phyloP scores from a whole-genome alignment of 2,888 invertebrate genomes.

The Callosobruchus maculatus region DNA sequence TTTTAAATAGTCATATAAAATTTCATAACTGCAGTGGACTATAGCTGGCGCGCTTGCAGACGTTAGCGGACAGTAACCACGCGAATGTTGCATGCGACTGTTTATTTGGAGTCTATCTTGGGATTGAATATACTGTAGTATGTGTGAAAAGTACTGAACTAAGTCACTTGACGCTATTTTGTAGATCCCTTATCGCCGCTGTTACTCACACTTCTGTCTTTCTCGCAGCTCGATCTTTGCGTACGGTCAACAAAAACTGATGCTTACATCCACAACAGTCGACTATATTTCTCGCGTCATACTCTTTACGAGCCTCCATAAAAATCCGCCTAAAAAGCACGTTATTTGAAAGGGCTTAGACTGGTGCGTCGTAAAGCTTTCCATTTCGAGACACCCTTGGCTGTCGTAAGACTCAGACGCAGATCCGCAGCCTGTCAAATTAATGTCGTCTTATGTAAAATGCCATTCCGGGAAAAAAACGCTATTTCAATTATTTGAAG shows the following conservation, averaged over 20 bases:
- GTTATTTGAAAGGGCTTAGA: background rate
- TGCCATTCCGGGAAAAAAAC: background rate
- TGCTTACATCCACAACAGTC: background rate
- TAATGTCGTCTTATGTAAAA: background rate
- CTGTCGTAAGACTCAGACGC: background rate
- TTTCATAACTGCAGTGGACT: too few species aligned
- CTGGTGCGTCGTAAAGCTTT: background rate
- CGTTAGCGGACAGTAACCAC: too few species aligned
- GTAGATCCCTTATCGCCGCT: too few species aligned
- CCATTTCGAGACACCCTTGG: background rate
- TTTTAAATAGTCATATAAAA: too few species aligned
- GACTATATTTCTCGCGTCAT: background rate
- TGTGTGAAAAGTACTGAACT: too few species aligned
- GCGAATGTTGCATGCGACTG: too few species aligned
- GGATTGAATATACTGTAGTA: too few species aligned
- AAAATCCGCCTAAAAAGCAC: background rate
- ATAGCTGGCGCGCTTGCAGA: too few species aligned
- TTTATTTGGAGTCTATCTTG: too few species aligned
- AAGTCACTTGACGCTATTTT: too few species aligned
- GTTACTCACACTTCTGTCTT: too few species aligned
- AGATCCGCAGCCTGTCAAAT: background rate
- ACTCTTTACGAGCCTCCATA: background rate
- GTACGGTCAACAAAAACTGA: background rate
- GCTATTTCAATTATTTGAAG: background rate
- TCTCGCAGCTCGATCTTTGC: background rate